Base-by-base conservation (phyloP, 2,797 vertebrate species). In the Micrastur ruficollis region DNA sequence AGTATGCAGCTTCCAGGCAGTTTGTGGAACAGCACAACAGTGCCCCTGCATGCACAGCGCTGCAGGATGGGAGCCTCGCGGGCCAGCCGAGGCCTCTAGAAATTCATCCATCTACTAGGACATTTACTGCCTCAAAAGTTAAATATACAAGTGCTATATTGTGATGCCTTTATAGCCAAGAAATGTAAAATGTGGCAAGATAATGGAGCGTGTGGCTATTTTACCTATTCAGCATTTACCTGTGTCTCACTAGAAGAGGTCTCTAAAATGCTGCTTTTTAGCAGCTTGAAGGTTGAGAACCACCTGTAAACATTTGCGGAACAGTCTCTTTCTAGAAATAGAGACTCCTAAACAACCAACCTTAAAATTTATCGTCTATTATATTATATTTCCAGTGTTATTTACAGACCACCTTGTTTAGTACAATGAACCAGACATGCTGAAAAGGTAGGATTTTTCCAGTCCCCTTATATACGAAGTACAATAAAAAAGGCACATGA, bases 401-500 rank as follows among this genome's bases (percentile, higher is more conserved):
- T 97, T 89, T 96, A 97, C 96, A 96, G 90, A 84, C 73, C 93
- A 56, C 71, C 90, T 95, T 90, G 65, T 80, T 97, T 52, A 74
- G 92, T 96, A 96, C 98, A 98, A 98, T 82, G 97, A 98, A 97
- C 98, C 98, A 97, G 98, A 99, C 99, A 99, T 99, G 99, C 99
- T 98, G 96, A 97, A 98, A 98, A 94, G 96, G 97, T 83, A 96
- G 93, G 98, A 97, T 98, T 98, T 89, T 98, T 97, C 98, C 98
- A 94, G 97, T 98, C 97, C 97, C 98, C 97, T 93, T 73, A 98
- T 97, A 97, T 97, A 98, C 82, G 98, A 98, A 98, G 98, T 98
- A 97, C 96, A 97, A 73, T 97, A 97, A 98, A 98, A 98, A 99
- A 99, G 99, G 99, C 99, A 99, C 99, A 96, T 98, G 98, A 98